Evolutionary conservation across 2,113 vertebrate species (phyloP), one percentile per base, ranked within the genome.

Genomic region (Monarcha castaneiventris): DNA sequence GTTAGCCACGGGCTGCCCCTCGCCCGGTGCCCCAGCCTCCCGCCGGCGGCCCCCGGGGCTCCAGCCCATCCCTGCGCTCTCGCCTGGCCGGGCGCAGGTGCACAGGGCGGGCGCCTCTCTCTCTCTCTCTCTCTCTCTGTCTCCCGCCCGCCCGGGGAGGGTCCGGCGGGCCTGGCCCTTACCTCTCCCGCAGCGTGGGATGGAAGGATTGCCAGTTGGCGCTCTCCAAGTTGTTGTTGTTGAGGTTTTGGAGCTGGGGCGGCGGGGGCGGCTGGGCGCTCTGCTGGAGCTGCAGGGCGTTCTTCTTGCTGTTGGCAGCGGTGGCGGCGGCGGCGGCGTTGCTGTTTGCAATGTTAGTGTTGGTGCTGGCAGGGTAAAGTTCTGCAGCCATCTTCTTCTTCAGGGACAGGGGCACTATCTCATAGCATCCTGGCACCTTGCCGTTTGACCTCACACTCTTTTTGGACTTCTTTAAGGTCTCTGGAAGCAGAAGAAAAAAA

Each of bases 141-240:
- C 61, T 72, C 52, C 69, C 83, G 25, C 83, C 89, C 89, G 39
- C 33, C 87, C 87, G 30, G 75, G 51, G 76, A 44, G 84, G 48
- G 71, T 84, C 90, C 82, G 76, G 37, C 48, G 71, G 89, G 77
- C 81, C 95, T 59, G 83, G 93, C 84, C 95, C 97, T 96, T 98
- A 99, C 99, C 99, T 99, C 98, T 99, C 99, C 72, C 99, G 97
- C 89, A 99, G 98, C 6, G 99, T 99, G 59, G 99, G 99, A 95
- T 99, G 99, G 97, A 97, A 98, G 96, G 98, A 98, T 96, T 99
- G 98, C 99, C 99, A 99, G 98, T 98, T 98, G 96, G 97, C 96
- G 63, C 98, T 98, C 88, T 99, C 99, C n/a, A 98, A 90, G 97
- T 99, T 99, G 98, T 99, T 99, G 98, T 99, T 99, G 98, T 98